Evolutionary conservation across 2,113 vertebrate genomes (phyloP).

Genomic region (Sinosuthora webbiana): DNA sequence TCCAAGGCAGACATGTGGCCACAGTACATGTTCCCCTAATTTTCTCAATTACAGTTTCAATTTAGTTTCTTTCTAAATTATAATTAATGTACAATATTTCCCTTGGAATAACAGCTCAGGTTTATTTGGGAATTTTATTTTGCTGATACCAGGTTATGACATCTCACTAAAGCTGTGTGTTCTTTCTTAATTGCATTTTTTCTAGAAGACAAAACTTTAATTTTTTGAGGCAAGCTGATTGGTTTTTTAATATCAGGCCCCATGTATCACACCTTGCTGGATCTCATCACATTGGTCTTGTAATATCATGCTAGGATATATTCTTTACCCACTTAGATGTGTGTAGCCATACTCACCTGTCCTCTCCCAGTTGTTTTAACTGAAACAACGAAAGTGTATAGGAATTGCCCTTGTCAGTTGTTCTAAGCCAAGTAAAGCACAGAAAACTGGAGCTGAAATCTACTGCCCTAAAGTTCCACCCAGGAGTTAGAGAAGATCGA

Average conservation of each 20-base stretch:
- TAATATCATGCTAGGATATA: neutral
- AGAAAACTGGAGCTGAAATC: neutral
- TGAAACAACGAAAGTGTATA: neutral
- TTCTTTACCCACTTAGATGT: neutral
- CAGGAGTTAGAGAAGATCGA: accelerated
- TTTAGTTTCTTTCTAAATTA: neutral
- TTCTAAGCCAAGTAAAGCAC: neutral
- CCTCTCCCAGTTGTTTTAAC: neutral
- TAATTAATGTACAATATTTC: neutral
- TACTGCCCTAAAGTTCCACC: neutral
- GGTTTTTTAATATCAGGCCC: neutral
- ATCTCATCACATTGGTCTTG: neutral
- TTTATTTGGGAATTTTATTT: neutral
- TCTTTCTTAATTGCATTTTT: neutral
- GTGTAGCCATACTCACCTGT: neutral
- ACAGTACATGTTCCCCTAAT: neutral
- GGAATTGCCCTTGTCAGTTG: neutral
- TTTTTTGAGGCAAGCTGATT: neutral
- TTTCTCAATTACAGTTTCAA: neutral
- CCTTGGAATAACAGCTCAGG: neutral
- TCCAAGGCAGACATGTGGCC: neutral
- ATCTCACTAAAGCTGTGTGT: neutral
- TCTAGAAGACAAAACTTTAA: neutral
- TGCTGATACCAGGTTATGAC: neutral
- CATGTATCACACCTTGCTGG: neutral